Percentiles rank a stretch among this genome's conserved stretches.
Conservation (phyloP, 2,797 vertebrate genomes). For the Chromis chromis region DNA sequence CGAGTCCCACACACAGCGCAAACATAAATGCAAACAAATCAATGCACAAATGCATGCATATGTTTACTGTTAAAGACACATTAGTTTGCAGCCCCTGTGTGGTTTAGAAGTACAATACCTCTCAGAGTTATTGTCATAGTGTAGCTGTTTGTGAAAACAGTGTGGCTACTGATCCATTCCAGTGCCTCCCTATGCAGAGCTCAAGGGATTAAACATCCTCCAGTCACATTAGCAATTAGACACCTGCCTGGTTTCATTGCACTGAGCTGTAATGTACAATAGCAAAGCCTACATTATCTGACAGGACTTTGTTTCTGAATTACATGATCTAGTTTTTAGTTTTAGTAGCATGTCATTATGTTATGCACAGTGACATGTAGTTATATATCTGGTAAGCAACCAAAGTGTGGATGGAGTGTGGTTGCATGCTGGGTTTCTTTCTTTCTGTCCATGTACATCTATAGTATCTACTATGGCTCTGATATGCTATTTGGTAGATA, state of each 20-base stretch:
- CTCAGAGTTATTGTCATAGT: constrained; percentile 46
- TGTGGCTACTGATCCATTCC: constrained; percentile 57
- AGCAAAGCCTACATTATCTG: constrained; percentile 25
- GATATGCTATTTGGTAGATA: not conserved
- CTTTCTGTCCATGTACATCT: not conserved
- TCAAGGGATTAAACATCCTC: constrained; percentile 55
- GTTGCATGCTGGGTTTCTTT: not conserved
- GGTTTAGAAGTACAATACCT: constrained; percentile 36
- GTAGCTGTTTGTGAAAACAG: constrained; percentile 52
- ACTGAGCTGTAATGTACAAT: constrained; percentile 11
- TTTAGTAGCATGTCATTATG: not conserved
- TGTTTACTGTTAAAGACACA: not conserved
- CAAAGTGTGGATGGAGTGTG: not conserved
- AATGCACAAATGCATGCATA: not conserved
- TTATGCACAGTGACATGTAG: not conserved
- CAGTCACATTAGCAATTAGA: constrained; percentile 57
- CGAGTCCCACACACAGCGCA: constrained; percentile 20
- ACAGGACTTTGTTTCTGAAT: constrained; percentile 1
- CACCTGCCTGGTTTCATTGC: constrained; percentile 36
- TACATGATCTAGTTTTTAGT: not conserved
- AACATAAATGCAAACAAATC: not conserved
- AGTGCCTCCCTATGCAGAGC: constrained; percentile 44
- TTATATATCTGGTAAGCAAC: not conserved
- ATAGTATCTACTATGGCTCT: no score
- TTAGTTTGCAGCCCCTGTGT: not conserved